A percentile compares a stretch with the other conserved stretches of the same genome.
phyloP scores from a whole-genome alignment of 2,113 vertebrate species.

The Laticauda laticaudata region DNA sequence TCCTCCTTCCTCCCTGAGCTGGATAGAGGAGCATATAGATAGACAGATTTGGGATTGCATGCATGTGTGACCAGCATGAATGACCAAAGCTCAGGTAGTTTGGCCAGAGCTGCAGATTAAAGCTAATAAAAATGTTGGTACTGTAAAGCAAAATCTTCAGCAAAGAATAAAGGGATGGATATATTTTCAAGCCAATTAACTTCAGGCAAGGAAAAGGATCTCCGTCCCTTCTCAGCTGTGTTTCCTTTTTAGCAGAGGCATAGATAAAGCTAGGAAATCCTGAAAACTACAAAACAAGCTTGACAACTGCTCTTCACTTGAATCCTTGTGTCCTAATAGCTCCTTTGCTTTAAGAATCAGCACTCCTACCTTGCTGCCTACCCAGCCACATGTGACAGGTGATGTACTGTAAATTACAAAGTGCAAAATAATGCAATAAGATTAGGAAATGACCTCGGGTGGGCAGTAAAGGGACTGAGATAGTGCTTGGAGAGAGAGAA shows the following conservation, averaged over 20 bases:
- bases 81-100: not conserved
- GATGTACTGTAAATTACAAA: not conserved
- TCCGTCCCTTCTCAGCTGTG: not conserved
- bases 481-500: not conserved
- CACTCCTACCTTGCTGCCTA: not conserved
- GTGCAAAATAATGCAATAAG: not conserved
- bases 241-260: not conserved
- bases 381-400: not conserved
- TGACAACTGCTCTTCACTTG: not conserved
- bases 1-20: not conserved
- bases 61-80: slow-evolving; percentile 18
- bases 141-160: not conserved
- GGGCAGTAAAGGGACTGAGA: not conserved
- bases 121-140: not conserved
- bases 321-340: not conserved
- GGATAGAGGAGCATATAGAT: slow-evolving; percentile 6
- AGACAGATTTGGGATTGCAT: slow-evolving; percentile 8
- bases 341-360: not conserved
- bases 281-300: not conserved
- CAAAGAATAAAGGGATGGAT: not conserved
- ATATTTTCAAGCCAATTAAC: not conserved
- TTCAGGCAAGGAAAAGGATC: not conserved
- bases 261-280: not conserved
- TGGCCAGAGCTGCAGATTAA: not conserved
- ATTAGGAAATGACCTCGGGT: not conserved